Percentiles rank a stretch among this genome's conserved stretches.
Conservation (phyloP, 2,113 vertebrate species). For the Numenius arquata region DNA sequence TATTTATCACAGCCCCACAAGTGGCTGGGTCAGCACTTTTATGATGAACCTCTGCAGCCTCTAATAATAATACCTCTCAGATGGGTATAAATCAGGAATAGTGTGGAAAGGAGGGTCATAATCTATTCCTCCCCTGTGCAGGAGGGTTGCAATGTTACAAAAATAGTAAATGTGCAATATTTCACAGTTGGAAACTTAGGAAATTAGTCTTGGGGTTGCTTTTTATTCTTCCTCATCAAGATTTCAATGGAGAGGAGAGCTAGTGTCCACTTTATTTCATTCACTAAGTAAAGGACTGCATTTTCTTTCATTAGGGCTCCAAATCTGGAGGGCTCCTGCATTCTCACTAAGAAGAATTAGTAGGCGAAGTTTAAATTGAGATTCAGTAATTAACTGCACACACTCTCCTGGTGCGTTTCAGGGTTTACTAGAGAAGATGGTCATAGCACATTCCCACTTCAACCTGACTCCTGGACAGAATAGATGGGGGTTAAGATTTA, state of each 20-base stretch:
- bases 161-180: background rate
- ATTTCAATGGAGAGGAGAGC: background rate
- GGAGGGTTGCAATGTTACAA: background rate
- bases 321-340: background rate
- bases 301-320: background rate
- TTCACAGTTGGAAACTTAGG: background rate
- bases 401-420: background rate
- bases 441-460: background rate
- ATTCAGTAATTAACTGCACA: background rate
- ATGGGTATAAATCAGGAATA: slow-evolving; percentile 9
- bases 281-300: background rate
- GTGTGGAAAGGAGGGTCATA: background rate
- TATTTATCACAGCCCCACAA: slow-evolving; percentile 20
- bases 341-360: background rate
- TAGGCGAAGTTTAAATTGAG: background rate
- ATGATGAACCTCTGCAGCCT: background rate
- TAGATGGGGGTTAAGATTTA: background rate
- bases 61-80: background rate
- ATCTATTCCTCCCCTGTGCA: background rate
- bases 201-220: background rate
- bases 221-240: background rate
- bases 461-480: background rate
- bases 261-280: background rate
- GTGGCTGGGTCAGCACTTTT: slow-evolving; percentile 27
- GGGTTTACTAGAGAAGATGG: background rate